Evolutionary conservation across 2,888 invertebrate genomes (phyloP).

Genomic region (Rhagium mordax): DNA sequence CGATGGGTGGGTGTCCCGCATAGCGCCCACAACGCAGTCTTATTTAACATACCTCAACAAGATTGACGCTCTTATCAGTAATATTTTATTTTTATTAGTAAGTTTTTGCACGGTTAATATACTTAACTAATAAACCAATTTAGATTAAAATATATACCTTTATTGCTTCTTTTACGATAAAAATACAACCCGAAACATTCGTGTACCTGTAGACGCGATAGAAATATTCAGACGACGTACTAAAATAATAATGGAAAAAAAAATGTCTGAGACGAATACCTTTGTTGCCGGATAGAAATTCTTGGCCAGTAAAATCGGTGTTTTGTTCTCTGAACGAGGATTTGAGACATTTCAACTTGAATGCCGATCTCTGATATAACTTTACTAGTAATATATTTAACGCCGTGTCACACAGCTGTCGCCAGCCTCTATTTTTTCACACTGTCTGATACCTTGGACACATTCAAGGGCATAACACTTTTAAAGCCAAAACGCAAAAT

Average conservation of each 20-base stretch:
- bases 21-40: constrained; percentile 39
- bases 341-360: constrained; percentile 59
- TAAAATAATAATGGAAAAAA: constrained; percentile 3
- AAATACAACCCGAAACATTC: constrained; percentile 35
- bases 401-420: constrained; percentile 58
- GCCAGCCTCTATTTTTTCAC: constrained; percentile 58
- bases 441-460: constrained; percentile 52
- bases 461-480: constrained; percentile 54
- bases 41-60: constrained; percentile 8
- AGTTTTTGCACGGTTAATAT: constrained; percentile 22
- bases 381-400: constrained; percentile 66
- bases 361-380: constrained; percentile 66
- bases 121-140: constrained; percentile 25
- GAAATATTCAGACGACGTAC: not conserved
- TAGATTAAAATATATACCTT: constrained; percentile 29
- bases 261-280: constrained; percentile 10
- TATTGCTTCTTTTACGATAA: constrained; percentile 16
- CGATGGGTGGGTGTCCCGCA: constrained; percentile 49
- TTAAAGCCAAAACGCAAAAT: constrained; percentile 11
- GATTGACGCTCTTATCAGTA: constrained; percentile 10
- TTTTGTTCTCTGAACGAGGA: constrained; percentile 61
- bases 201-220: constrained; percentile 1
- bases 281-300: constrained; percentile 44
- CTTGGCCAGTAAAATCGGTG: constrained; percentile 57
- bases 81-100: constrained; percentile 27